Evolutionary conservation across 2,888 invertebrate species (phyloP), one percentile per base, ranked within the genome.

Genomic region (Dicroscelio sp.): DNA sequence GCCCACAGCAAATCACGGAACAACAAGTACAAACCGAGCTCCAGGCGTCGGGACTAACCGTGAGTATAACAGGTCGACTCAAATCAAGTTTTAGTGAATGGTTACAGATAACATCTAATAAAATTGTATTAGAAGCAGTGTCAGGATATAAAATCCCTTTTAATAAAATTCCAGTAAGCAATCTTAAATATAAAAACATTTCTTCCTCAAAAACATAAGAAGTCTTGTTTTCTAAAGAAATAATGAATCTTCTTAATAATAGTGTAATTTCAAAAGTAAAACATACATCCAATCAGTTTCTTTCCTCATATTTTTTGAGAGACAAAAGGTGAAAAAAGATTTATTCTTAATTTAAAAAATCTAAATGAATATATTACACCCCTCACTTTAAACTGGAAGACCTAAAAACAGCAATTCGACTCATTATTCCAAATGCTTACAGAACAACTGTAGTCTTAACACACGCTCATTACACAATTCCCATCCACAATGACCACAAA

Each of bases 311-410:
- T 31, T 79, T 79, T 48, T n/a, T 79, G 31, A 17, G 30, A 6
- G 31, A 38, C 2, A 79, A 79, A 65, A n/a, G 63, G 79, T 14
- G 65, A 63, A 20, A 55, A 76, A n/a, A 55, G 76, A n/a, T n/a
- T n/a, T n/a, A n/a, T n/a, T n/a, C n/a, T n/a, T n/a, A n/a, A n/a
- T n/a, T n/a, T n/a, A n/a, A 25, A 78, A 43, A 27, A 78, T 23
- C 31, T 78, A 38, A 78, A 78, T 63, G 17, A 43, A 6, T 63
- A 27, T 38, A 78, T 78, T 23, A 78, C 60, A 8, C 27, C 78
- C 43, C 27, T n/a, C 78, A 78, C n/a, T 78, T 78, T 31, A 78
- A 78, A 43, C 35, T 78, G 43, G 78, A 63, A 48, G 78, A 78
- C 27, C 63, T 55, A 58, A 78, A 78, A 25, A 78, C 60, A 8